phyloP scores from a whole-genome alignment of 2,888 invertebrate genomes.

The Aelia acuminata region DNA sequence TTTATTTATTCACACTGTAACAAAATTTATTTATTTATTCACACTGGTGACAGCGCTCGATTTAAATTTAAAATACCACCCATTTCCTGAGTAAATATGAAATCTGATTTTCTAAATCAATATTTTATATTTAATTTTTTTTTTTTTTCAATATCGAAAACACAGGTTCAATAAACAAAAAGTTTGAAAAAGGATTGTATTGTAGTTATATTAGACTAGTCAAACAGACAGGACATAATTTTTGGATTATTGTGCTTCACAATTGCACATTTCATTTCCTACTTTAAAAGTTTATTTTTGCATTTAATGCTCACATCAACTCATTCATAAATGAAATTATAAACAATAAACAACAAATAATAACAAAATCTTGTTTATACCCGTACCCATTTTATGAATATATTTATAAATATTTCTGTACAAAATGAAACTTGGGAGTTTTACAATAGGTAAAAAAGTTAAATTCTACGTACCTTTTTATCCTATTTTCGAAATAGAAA shows the following conservation, averaged over 20 bases:
- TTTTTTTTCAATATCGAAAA: constrained; percentile 4
- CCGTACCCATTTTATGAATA: constrained; percentile 58
- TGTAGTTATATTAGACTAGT: constrained; percentile 21
- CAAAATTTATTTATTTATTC: not conserved
- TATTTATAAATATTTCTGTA: constrained; percentile 58
- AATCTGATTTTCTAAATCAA: constrained; percentile 1
- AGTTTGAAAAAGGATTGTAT: constrained; percentile 47
- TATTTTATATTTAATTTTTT: not conserved
- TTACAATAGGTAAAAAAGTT: constrained; percentile 58
- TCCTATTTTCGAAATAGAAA: constrained; percentile 55
- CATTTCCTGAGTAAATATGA: not conserved
- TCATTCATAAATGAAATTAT: constrained; percentile 15
- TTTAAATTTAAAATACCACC: not conserved
- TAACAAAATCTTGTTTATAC: constrained; percentile 55
- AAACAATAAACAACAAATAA: constrained; percentile 51
- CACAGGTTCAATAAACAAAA: constrained; percentile 45
- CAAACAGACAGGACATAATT: constrained; percentile 19
- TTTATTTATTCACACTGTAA: not conserved
- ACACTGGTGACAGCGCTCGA: not conserved
- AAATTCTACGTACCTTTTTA: constrained; percentile 52
- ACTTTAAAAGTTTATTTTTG: constrained; percentile 40
- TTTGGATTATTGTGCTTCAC: constrained; percentile 55
- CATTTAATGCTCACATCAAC: constrained; percentile 53
- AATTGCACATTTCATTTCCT: constrained; percentile 50
- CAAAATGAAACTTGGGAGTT: constrained; percentile 57